Evolutionary conservation across 2,888 invertebrate genomes (phyloP).

Genomic region (Nomada goodeniana): DNA sequence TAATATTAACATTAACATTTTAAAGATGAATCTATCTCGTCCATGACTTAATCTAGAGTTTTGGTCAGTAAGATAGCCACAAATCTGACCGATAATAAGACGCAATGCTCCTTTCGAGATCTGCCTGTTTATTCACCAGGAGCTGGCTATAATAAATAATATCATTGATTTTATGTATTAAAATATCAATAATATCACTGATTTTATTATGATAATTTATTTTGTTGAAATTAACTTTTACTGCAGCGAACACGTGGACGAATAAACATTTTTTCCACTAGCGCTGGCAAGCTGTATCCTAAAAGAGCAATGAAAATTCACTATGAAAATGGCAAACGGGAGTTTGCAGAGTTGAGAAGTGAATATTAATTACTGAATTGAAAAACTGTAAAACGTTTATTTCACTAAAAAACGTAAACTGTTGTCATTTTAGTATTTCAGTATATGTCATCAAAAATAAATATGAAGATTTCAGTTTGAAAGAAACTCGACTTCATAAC

Average conservation of each 20-base stretch:
- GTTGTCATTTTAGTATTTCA: neutral
- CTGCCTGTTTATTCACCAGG: no score
- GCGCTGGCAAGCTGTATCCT: neutral
- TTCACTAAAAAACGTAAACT: neutral
- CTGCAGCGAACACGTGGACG: slow-evolving; percentile 9
- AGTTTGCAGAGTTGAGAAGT: slow-evolving; percentile 11
- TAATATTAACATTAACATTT: no score
- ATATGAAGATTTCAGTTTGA: neutral
- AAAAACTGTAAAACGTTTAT: slow-evolving; percentile 10
- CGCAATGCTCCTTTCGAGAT: no score
- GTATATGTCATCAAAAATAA: neutral
- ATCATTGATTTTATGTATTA: slow-evolving; percentile 17
- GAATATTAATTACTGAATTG: slow-evolving; percentile 25
- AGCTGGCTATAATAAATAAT: slow-evolving; percentile 65
- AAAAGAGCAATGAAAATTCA: slow-evolving; percentile 21
- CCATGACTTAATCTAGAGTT: no score
- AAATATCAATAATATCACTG: slow-evolving; percentile 7
- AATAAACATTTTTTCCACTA: slow-evolving; percentile 11
- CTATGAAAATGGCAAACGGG: slow-evolving; percentile 30
- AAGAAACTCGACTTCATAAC: neutral
- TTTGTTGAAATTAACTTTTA: slow-evolving; percentile 5
- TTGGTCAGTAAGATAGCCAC: no score
- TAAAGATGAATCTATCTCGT: no score
- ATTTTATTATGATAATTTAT: no score
- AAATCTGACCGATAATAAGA: no score